Evolutionary conservation across 1,140 invertebrate genomes (phyloP), one percentile per base, ranked within the genome.

Genomic region (Littorina saxatilis): DNA sequence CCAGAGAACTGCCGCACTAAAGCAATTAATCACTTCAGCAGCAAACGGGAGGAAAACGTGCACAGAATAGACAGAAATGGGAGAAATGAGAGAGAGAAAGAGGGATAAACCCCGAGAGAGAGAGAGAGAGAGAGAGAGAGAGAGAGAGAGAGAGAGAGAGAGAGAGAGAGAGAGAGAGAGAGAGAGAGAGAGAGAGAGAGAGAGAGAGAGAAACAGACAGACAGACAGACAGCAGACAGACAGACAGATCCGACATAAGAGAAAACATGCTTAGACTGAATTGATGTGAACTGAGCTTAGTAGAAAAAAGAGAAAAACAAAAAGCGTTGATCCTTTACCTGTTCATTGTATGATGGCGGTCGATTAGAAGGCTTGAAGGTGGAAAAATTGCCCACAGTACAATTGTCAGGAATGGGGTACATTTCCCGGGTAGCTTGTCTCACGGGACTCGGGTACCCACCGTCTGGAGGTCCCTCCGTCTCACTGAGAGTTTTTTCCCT

Each of bases 281-380:
- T 7, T n/a, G 37, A 68, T 35, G 32, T 68, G 66, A 50, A 50
- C 20, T 50, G 20, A 50, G 9, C 9, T 50, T 50, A 35, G 2
- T 29, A 63, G 11, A 15, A 40, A 72, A 0, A 40, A 40, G 0
- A 72, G 9, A n/a, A 43, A 72, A 40, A 72, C 0, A n/a, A 40
- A 72, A 23, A n/a, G 23, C 0, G 20, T 13, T 17, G 40, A 23
- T 40, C 23, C 20, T 32, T 72, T 32, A 72, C 68, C 52, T 77
- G 74, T 40, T 55, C 74, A 2, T 20, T n/a, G 37, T 58, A 61
- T 2, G 55, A 29, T 3, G 40, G 50, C 15, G 74, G 29, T 61
- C 55, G 29, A 23, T 32, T 32, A 11, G 74, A 52, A 39, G 74
- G 74, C 52, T 77, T 77, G 52, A 77, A 77, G n/a, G 74, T 77